Conservation (phyloP, 2,797 vertebrate genomes). For the Leptodactylus fallax region DNA sequence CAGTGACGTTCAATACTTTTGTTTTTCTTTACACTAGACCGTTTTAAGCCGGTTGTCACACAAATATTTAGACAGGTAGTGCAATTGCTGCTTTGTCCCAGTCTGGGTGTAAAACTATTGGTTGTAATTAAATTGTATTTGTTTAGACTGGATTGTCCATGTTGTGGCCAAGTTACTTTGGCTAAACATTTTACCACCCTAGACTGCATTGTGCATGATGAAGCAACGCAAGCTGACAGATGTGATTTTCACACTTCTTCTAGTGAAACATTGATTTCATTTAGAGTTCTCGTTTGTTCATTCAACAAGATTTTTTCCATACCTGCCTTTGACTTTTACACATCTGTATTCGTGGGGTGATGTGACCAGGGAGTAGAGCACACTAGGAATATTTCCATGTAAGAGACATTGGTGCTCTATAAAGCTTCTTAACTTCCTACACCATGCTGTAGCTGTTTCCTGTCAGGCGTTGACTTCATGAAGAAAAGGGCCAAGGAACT, state of each 20-base stretch:
- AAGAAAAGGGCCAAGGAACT: background rate
- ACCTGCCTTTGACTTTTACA: too few species aligned
- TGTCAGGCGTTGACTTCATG: background rate
- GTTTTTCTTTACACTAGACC: slow-evolving; percentile 23
- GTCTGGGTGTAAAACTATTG: background rate
- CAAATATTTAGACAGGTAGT: slow-evolving; percentile 57
- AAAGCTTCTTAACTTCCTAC: too few species aligned
- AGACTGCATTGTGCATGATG: background rate
- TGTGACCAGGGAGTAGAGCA: too few species aligned
- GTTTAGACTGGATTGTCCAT: slow-evolving; percentile 6
- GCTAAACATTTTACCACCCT: background rate
- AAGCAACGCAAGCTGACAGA: background rate
- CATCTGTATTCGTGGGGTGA: too few species aligned
- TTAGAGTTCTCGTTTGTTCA: too few species aligned
- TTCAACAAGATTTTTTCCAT: too few species aligned
- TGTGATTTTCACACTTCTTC: too few species aligned
- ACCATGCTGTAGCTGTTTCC: too few species aligned
- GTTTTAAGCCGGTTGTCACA: slow-evolving; percentile 1
- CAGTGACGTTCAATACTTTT: slow-evolving; percentile 11
- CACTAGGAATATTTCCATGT: too few species aligned
- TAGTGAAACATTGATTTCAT: too few species aligned
- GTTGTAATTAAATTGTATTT: background rate
- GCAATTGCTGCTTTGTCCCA: slow-evolving; percentile 21
- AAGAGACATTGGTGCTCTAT: too few species aligned
- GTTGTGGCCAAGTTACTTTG: slow-evolving; percentile 9